phyloP scores from a whole-genome alignment of 2,888 invertebrate species.

The Galerucella pusilla region DNA sequence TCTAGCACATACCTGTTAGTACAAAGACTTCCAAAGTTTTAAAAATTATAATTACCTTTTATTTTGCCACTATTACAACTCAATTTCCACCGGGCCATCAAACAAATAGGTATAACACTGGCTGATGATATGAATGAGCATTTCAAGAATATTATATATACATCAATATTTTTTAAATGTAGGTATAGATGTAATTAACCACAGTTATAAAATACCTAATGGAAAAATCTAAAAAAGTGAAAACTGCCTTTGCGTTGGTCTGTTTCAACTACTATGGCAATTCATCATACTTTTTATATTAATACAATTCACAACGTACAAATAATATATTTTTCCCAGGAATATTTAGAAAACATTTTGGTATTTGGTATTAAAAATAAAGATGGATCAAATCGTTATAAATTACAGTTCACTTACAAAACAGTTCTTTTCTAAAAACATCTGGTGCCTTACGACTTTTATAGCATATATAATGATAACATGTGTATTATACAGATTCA shows the following conservation, averaged over 20 bases:
- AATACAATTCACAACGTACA: not conserved
- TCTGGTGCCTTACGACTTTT: slow-evolving; percentile 27
- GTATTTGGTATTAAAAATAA: not conserved
- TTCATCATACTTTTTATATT: not conserved
- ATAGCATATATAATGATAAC: slow-evolving; percentile 7
- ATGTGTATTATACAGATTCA: slow-evolving; percentile 13
- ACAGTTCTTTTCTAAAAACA: slow-evolving; percentile 32
- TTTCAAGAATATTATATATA: not conserved
- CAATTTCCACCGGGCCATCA: not conserved
- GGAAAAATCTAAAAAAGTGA: not conserved
- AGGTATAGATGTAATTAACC: not conserved
- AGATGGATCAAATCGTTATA: not conserved
- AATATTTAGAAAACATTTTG: slow-evolving; percentile 1
- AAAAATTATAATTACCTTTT: not conserved
- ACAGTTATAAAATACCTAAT: not conserved
- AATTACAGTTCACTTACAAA: slow-evolving; percentile 1
- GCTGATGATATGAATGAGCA: not conserved
- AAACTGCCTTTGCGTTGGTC: not conserved
- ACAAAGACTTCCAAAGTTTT: not conserved
- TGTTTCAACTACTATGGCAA: not conserved
- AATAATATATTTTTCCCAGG: not conserved
- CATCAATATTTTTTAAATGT: not conserved
- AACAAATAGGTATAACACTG: not conserved
- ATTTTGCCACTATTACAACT: not conserved
- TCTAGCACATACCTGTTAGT: not conserved